Evolutionary conservation across 2,113 vertebrate species (phyloP).

Genomic region (Pholis gunnellus): DNA sequence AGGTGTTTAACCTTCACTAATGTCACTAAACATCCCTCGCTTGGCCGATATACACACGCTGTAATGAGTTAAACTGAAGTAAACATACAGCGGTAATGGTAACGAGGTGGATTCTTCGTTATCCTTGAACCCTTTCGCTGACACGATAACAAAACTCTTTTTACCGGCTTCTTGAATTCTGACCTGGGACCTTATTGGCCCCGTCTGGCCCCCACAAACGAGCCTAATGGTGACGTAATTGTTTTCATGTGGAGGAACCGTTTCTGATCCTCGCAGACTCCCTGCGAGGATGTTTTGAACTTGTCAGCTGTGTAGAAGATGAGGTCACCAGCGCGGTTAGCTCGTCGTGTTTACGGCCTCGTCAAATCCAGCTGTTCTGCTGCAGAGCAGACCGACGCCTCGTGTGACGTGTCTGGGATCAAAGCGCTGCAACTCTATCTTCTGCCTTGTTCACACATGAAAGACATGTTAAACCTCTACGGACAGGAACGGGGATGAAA

Average conservation of each 20-base stretch:
- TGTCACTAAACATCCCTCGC: slow-evolving; percentile 18
- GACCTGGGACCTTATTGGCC: neutral
- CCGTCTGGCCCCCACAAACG: slow-evolving; percentile 11
- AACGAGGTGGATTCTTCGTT: neutral
- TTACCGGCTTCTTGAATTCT: neutral
- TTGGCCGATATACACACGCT: neutral
- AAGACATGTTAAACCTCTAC: neutral
- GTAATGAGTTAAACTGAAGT: slow-evolving; percentile 28
- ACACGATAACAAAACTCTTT: neutral
- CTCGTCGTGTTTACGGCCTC: slow-evolving; percentile 9
- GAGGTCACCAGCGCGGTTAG: slow-evolving; percentile 35
- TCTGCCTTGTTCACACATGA: slow-evolving; percentile 9
- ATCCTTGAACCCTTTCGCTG: slow-evolving; percentile 3
- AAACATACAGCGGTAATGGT: neutral
- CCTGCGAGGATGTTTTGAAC: slow-evolving; percentile 42
- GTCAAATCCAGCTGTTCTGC: slow-evolving; percentile 3
- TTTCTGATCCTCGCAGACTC: neutral
- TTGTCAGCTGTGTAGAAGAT: slow-evolving; percentile 50
- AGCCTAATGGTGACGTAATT: slow-evolving; percentile 47
- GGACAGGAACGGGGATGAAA: neutral
- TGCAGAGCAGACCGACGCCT: slow-evolving; percentile 4
- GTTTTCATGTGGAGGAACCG: slow-evolving; percentile 57
- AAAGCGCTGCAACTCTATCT: slow-evolving; percentile 3
- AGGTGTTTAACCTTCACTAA: slow-evolving; percentile 37
- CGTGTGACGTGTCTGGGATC: slow-evolving; percentile 6